Conservation (phyloP, 1,140 invertebrate species). For the Eurosta solidaginis region DNA sequence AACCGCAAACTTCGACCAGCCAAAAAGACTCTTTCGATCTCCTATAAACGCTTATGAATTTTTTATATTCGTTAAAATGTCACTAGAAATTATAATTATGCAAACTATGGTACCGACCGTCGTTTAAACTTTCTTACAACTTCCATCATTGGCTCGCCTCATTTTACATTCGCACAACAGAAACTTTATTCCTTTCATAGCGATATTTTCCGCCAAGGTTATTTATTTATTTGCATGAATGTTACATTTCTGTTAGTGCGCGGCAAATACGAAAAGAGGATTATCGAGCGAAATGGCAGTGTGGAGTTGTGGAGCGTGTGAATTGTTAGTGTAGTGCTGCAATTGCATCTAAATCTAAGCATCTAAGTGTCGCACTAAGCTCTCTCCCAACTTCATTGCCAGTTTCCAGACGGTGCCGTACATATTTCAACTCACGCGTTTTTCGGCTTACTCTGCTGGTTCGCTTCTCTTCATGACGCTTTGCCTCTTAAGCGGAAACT, state of each 20-base stretch:
- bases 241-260: not conserved
- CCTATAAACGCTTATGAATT: not conserved
- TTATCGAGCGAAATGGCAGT: not conserved
- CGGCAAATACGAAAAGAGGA: slow-evolving; percentile 14
- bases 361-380: not conserved
- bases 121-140: not conserved
- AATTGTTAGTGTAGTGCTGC: not conserved
- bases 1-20: not conserved
- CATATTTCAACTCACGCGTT: not conserved
- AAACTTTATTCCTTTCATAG: not conserved
- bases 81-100: slow-evolving; percentile 27
- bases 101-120: slow-evolving; percentile 13
- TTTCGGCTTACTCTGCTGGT: not conserved
- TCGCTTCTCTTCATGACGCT: no score
- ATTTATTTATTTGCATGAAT: no score
- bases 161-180: not conserved
- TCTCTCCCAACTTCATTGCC: not conserved
- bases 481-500: no score
- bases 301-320: not conserved
- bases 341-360: not conserved
- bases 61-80: slow-evolving; percentile 17
- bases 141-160: not conserved
- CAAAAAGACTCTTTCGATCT: not conserved
- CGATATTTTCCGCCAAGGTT: no score
- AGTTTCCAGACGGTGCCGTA: not conserved